Conservation (phyloP, 1,140 invertebrate genomes). For the Halyomorpha halys region DNA sequence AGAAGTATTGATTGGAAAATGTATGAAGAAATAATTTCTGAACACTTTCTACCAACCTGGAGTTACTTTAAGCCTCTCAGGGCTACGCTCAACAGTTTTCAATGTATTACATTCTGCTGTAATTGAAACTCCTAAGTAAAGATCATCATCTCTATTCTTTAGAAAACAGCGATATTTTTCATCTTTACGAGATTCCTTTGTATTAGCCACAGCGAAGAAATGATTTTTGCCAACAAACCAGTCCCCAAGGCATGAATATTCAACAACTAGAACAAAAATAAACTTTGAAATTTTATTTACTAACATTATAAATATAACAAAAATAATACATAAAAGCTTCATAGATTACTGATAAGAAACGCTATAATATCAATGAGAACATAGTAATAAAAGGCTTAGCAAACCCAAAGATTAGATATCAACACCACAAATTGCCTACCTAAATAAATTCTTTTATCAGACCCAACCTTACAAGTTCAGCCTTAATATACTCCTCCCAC, state of each 20-base stretch:
- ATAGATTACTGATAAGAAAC: no score
- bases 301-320: neutral
- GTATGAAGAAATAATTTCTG: neutral
- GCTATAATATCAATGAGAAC: neutral
- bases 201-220: constrained; percentile 88
- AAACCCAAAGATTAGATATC: no score
- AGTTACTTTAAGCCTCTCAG: constrained; percentile 75
- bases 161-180: constrained; percentile 89
- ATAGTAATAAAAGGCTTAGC: neutral
- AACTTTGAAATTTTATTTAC: neutral
- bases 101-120: constrained; percentile 85
- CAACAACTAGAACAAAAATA: constrained; percentile 51
- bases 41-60: constrained; percentile 52
- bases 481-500: no score
- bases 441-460: no score
- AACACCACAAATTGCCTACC: no score
- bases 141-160: constrained; percentile 86
- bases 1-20: constrained; percentile 3
- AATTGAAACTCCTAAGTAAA: constrained; percentile 80
- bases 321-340: no score
- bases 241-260: constrained; percentile 86
- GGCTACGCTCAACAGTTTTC: constrained; percentile 86
- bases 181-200: constrained; percentile 85
- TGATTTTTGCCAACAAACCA: constrained; percentile 94
- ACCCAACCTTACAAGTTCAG: no score